A percentile compares a stretch with the other conserved stretches of the same genome.
Evolutionary conservation across 2,797 vertebrate species (phyloP).

Genomic region (Bufotes viridis): DNA sequence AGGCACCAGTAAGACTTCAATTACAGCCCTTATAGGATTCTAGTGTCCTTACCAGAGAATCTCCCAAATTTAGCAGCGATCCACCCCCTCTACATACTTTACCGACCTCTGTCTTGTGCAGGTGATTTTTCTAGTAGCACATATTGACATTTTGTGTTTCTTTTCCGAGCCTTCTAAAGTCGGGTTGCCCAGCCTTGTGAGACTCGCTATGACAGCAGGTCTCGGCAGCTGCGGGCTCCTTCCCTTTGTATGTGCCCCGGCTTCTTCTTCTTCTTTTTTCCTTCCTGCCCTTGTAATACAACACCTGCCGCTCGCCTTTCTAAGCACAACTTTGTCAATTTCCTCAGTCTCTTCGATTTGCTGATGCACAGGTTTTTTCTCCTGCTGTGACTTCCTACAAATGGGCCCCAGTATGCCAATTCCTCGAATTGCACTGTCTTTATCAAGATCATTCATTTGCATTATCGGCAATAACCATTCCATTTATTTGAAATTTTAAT

Average conservation of each 20-base stretch:
- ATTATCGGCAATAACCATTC: slow-evolving; percentile 56
- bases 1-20: not conserved
- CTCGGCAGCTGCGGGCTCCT: not conserved
- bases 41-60: not conserved
- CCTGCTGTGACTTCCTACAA: slow-evolving; percentile 51
- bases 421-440: slow-evolving; percentile 50
- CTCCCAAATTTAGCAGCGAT: not conserved
- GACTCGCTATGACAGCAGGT: slow-evolving; percentile 8
- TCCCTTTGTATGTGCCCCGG: not conserved
- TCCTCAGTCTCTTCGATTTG: slow-evolving; percentile 32
- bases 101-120: not conserved
- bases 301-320: slow-evolving; percentile 9
- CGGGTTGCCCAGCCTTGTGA: not conserved
- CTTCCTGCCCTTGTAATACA: slow-evolving; percentile 28
- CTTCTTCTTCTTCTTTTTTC: not conserved
- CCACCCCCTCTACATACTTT: not conserved
- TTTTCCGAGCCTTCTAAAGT: not conserved
- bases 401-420: slow-evolving; percentile 54
- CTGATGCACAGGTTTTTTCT: slow-evolving; percentile 19
- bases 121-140: not conserved
- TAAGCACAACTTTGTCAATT: slow-evolving; percentile 18
- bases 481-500: slow-evolving; percentile 52
- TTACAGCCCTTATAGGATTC: not conserved
- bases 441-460: slow-evolving; percentile 55
- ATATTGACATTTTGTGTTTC: not conserved